Evolutionary conservation across 1,140 invertebrate species (phyloP).

Genomic region (Pseudomyrmex sp.): DNA sequence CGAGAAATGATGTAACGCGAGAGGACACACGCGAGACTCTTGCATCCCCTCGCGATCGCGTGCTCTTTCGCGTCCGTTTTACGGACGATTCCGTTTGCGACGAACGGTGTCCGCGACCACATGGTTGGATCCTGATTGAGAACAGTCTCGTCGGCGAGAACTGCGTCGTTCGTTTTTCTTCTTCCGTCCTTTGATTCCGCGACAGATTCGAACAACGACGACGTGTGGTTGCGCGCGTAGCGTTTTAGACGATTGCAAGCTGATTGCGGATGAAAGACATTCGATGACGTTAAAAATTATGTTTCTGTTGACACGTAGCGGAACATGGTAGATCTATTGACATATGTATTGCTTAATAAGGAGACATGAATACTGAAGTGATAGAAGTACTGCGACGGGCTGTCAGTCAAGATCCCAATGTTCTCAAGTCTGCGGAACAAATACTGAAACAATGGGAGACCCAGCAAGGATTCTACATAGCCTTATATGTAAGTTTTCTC

Average conservation of each 20-base stretch:
- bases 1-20: conserved; percentile 44
- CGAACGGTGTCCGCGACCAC: neutral
- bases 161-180: no score
- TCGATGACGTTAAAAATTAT: neutral
- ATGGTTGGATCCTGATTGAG: conserved; percentile 15
- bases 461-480: conserved; percentile 94
- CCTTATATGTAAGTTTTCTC: conserved; percentile 89
- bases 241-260: no score
- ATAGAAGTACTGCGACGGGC: conserved; percentile 92
- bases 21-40: neutral
- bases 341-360: conserved; percentile 56
- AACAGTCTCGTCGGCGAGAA: neutral
- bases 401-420: conserved; percentile 92
- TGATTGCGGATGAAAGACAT: no score
- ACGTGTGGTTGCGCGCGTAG: no score
- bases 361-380: conserved; percentile 85
- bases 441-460: conserved; percentile 95
- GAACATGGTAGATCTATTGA: neutral
- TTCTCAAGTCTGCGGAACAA: conserved; percentile 94
- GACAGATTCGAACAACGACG: no score
- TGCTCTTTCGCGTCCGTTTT: neutral
- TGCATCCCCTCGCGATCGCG: neutral
- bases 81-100: neutral
- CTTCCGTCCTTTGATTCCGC: neutral
- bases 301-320: neutral